Evolutionary conservation across 2,113 vertebrate species (phyloP).

Genomic region (Sturnus vulgaris): DNA sequence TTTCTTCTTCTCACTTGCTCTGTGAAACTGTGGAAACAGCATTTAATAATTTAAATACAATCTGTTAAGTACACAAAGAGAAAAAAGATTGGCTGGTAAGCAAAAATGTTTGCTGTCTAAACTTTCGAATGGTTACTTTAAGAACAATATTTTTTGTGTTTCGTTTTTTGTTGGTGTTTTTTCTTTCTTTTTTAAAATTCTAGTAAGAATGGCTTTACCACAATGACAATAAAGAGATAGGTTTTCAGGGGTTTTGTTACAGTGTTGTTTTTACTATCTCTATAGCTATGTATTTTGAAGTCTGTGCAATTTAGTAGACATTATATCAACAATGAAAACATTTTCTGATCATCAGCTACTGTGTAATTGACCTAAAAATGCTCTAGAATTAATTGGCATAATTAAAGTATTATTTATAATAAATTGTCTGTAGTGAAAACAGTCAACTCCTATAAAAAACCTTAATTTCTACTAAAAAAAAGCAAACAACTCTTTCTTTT

Average conservation of each 20-base stretch:
- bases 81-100: not conserved
- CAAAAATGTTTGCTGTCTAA: not conserved
- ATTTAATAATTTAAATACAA: not conserved
- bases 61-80: not conserved
- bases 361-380: not conserved
- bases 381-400: not conserved
- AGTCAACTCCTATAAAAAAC: not conserved
- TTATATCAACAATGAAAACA: not conserved
- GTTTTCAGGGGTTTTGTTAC: fast-evolving
- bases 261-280: not conserved
- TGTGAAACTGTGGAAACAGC: not conserved
- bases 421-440: not conserved
- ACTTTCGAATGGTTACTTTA: not conserved
- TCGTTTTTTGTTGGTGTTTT: not conserved
- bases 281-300: not conserved
- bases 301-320: not conserved
- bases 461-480: not conserved
- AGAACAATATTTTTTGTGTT: not conserved
- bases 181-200: not conserved
- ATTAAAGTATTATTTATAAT: not conserved
- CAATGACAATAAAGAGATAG: not conserved
- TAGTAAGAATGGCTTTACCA: not conserved
- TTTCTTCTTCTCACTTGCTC: not conserved
- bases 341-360: not conserved
- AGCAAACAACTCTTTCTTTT: not conserved